phyloP scores from a whole-genome alignment of 2,888 invertebrate species.

The Nomada goodeniana region DNA sequence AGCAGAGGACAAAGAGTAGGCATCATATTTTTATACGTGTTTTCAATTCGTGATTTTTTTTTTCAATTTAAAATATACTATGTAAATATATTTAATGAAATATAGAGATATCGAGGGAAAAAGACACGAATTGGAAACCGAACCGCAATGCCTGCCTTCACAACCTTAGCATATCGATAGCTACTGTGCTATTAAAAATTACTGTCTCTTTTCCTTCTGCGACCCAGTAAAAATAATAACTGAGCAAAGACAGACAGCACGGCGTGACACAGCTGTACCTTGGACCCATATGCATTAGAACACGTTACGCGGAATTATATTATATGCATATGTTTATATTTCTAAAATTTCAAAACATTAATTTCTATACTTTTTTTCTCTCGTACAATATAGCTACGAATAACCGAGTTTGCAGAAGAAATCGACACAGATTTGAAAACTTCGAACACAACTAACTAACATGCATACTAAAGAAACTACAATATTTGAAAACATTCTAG shows the following conservation, averaged over 20 bases:
- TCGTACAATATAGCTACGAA: conserved; percentile 40
- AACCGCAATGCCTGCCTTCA: conserved; percentile 69
- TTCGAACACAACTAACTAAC: conserved; percentile 53
- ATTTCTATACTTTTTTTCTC: conserved; percentile 23
- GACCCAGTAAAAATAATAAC: conserved; percentile 69
- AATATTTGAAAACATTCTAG: conserved; percentile 23
- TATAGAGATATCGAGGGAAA: conserved; percentile 1
- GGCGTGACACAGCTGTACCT: conserved; percentile 81
- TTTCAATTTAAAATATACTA: not conserved
- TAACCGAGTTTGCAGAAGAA: conserved; percentile 78
- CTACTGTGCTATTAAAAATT: conserved; percentile 49
- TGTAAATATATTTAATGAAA: not conserved
- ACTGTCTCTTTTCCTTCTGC: conserved; percentile 81
- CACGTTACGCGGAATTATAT: conserved; percentile 36
- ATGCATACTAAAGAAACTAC: conserved; percentile 62
- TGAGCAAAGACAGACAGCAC: conserved; percentile 76
- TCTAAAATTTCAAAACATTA: conserved; percentile 22
- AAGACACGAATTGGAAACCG: conserved; percentile 62
- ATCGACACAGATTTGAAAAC: conserved; percentile 73
- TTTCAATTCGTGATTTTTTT: conserved; percentile 60
- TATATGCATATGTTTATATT: conserved; percentile 39
- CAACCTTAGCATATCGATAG: conserved; percentile 35
- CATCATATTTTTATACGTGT: conserved; percentile 56
- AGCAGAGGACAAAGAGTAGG: conserved; percentile 56
- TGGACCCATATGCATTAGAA: conserved; percentile 82